phyloP scores from a whole-genome alignment of 2,113 vertebrate species.

The Thunnus thynnus region DNA sequence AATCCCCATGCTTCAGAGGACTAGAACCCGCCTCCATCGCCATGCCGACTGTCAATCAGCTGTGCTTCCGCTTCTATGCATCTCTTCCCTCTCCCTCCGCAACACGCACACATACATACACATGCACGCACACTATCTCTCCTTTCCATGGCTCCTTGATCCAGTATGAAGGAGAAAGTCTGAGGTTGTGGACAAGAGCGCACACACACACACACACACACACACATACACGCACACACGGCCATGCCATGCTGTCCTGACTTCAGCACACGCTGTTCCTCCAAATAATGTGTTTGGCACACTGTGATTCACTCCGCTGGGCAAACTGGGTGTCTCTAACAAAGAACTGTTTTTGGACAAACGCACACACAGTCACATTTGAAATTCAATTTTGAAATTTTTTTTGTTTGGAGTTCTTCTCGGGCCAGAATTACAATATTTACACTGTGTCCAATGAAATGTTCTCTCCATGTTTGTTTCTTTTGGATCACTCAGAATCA shows the following conservation, averaged over 20 bases:
- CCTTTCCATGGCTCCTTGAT: constrained; percentile 14
- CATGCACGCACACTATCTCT: not conserved
- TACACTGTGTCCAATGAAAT: constrained; percentile 7
- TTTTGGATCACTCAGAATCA: not conserved
- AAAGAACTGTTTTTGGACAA: constrained; percentile 1
- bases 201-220: constrained; percentile 1
- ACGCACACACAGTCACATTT: not conserved
- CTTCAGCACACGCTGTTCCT: constrained; percentile 41
- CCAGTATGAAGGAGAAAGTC: constrained; percentile 29
- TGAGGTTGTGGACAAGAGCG: constrained; percentile 16
- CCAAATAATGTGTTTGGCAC: constrained; percentile 14
- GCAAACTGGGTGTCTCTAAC: constrained; percentile 17
- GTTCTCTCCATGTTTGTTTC: not conserved
- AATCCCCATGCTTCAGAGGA: constrained; percentile 81
- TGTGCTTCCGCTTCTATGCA: constrained; percentile 77
- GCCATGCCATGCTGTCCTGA: not conserved
- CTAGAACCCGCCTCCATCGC: constrained; percentile 78
- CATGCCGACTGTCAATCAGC: constrained; percentile 73
- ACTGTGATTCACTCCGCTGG: constrained; percentile 30
- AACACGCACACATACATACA: constrained; percentile 16
- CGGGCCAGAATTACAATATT: not conserved
- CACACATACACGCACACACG: constrained; percentile 9
- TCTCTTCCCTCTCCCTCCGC: constrained; percentile 51
- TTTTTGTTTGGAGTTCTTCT: not conserved
- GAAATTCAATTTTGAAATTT: not conserved